Evolutionary conservation across 2,797 vertebrate genomes (phyloP).

Genomic region (Lacerta bilineata): DNA sequence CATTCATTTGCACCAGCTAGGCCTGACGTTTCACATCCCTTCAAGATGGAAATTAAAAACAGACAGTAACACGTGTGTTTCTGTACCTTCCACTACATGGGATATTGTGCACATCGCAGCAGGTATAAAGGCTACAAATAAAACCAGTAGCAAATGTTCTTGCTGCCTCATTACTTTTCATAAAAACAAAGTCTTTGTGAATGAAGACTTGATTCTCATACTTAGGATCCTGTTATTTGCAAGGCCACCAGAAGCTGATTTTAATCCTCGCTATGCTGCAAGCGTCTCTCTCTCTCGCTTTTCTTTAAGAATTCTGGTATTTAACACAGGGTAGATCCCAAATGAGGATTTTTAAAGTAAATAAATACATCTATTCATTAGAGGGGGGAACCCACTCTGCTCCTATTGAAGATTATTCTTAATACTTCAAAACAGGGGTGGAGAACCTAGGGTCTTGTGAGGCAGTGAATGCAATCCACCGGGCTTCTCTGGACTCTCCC

Average conservation of each 20-base stretch:
- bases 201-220: not conserved
- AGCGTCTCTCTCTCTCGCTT: too few species aligned
- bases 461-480: too few species aligned
- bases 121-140: not conserved
- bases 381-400: not conserved
- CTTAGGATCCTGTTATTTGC: not conserved
- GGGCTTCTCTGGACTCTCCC: too few species aligned
- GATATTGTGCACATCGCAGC: not conserved
- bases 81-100: not conserved
- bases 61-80: not conserved
- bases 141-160: not conserved
- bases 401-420: not conserved
- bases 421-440: not conserved
- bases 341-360: not conserved
- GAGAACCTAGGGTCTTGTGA: too few species aligned
- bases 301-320: not conserved
- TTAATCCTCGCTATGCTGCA: not conserved
- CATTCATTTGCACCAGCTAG: not conserved
- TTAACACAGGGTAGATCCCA: not conserved
- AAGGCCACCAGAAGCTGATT: not conserved
- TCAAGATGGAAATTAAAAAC: not conserved
- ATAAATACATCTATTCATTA: too few species aligned
- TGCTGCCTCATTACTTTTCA: not conserved
- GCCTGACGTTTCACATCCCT: not conserved
- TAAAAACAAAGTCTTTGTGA: conserved; percentile 4